Evolutionary conservation across 2,888 invertebrate species (phyloP), one percentile per base, ranked within the genome.

Genomic region (Lepas anatifera): DNA sequence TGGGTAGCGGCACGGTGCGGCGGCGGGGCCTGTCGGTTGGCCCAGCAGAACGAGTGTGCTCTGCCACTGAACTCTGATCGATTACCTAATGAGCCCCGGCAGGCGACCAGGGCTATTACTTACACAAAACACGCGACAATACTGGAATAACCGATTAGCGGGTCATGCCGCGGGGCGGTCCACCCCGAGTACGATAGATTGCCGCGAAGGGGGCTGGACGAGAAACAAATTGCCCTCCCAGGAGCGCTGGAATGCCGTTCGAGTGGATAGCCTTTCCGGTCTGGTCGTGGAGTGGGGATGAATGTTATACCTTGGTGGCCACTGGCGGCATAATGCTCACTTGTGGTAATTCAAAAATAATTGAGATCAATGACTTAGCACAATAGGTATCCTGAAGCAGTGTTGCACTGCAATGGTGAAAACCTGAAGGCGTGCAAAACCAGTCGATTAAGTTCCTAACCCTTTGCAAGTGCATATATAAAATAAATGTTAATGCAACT

Each of bases 101-200:
- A 22, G 32, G 35, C 32, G 35, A 35, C 22, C 25, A 32, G 58
- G 58, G 32, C 58, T 58, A 58, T 58, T 58, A 58, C 58, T 58
- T 58, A 58, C 58, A 58, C 58, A 58, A 58, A 58, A 58, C 58
- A 58, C 58, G 58, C 58, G 58, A 58, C 58, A 58, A 58, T 58
- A 58, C 58, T 35, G 58, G 35, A 35, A 58, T 58, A 58, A 58
- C 58, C 58, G 58, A 58, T 58, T 58, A 58, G 58, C 22, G 58
- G 8, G 2, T 35, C 18, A 16, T 32, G 22, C 8, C 1, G 58
- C 22, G 58, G 35, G 8, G 58, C 58, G 58, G 25, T n/a, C 18
- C 35, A 18, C 52, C 35, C 29, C 32, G 58, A 22, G 58, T 8
- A 10, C 32, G 58, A 58, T 58, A 16, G 58, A 58, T 32, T 13